phyloP scores from a whole-genome alignment of 2,888 invertebrate genomes.

The Augiades crinisus region DNA sequence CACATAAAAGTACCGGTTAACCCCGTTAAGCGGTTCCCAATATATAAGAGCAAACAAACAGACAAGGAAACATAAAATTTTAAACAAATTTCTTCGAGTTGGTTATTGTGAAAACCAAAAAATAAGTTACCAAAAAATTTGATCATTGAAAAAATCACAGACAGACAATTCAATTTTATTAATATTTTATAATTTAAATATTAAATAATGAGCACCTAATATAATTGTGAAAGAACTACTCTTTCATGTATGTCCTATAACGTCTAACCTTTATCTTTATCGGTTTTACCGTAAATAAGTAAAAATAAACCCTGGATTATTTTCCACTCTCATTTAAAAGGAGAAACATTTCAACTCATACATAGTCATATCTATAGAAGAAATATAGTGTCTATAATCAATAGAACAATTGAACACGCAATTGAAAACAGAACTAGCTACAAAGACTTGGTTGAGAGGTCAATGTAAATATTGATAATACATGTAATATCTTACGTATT shows the following conservation, averaged over 20 bases:
- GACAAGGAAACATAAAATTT: too few relatives aligned
- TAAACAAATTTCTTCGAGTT: too few relatives aligned
- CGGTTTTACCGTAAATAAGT: slow-evolving; percentile 24
- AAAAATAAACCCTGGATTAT: slow-evolving; percentile 22
- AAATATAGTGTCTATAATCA: slow-evolving; percentile 10
- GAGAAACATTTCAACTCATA: slow-evolving; percentile 12
- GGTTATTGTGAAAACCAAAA: too few relatives aligned
- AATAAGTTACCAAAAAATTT: too few relatives aligned
- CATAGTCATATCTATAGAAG: slow-evolving; percentile 12
- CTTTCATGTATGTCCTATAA: slow-evolving; percentile 5
- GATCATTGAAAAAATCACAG: too few relatives aligned
- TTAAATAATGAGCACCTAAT: slow-evolving; percentile 23
- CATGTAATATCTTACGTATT: not conserved
- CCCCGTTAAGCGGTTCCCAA: too few relatives aligned
- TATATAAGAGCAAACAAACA: too few relatives aligned
- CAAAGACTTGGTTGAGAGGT: slow-evolving; percentile 1
- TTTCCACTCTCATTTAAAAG: slow-evolving; percentile 13
- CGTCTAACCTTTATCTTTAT: slow-evolving; percentile 6
- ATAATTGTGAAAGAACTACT: slow-evolving; percentile 22
- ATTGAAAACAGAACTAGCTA: slow-evolving; percentile 18
- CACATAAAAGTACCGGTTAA: too few relatives aligned
- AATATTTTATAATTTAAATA: slow-evolving; percentile 12
- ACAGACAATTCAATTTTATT: too few relatives aligned
- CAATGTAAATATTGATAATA: slow-evolving; percentile 3
- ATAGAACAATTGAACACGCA: slow-evolving; percentile 20